Base-by-base conservation (phyloP, 2,113 vertebrate species). In the Heterochromis multidens region DNA sequence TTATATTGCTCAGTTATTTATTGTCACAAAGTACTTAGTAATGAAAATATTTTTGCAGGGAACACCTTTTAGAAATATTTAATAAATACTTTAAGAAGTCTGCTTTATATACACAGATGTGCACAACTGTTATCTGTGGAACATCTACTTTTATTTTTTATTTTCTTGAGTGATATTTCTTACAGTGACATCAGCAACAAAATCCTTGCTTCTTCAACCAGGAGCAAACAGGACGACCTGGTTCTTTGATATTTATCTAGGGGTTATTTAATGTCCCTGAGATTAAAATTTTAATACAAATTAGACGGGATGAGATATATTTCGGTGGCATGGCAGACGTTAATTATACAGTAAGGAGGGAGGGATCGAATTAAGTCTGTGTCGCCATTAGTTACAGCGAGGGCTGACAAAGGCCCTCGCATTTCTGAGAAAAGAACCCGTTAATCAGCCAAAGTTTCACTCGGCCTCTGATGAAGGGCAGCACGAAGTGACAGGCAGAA, bases 311-410 rank as follows among this genome's bases (percentile, higher is more conserved):
- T 79, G 62, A 91, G 81, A 82, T 86, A 87, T 60, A 86, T 77
- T 91, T 87, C 12, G 0, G 59, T 33, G 77, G 65, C 57, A 77
- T 16, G n/a, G 82, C n/a, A 13, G 80, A 89, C 25, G 11, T 95
- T 93, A 89, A 91, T 94, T 91, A 92, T 91, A 72, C 27, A 72
- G 67, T 49, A 85, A 88, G 79, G 84, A 40, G 54, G 33, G 54
- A 63, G 29, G 77, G 81, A 79, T 86, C 79, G 80, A 90, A 92
- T 93, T 82, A 92, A 80, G 54, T 57, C 80, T 49, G 70, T 70
- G 85, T 86, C 67, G 89, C 89, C 77, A 90, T 93, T 93, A 87
- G 84, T 92, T 93, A 93, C 54, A 85, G 82, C 60, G 31, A 60
- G 59, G 63, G 40, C 82, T 89, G 85, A 90, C 85, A 85, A 85